Base-by-base conservation (phyloP, 2,797 vertebrate species). In the Acipenser oxyrinchus region DNA sequence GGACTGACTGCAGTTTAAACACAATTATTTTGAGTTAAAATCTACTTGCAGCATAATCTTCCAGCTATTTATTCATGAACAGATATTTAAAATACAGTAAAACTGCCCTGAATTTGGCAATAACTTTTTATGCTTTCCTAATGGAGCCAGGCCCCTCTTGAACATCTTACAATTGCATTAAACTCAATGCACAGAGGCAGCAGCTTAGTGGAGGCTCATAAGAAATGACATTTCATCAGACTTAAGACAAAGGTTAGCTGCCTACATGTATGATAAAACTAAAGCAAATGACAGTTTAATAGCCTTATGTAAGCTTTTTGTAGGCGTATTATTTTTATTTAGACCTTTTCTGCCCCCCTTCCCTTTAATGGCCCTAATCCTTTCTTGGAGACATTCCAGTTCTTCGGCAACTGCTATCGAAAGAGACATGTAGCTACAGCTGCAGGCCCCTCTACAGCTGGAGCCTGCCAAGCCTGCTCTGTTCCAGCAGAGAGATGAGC, bases 301-400 rank as follows among this genome's bases (percentile, higher is more conserved):
- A 87, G 86, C 79, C 80, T 90, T 89, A 88, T 85, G 84, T 89
- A 89, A 90, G 83, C 77, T 86, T 74, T 85, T 82, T 82, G 76
- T 74, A 87, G 88, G 83, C 86, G 83, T 76, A 84, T 85, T 85
- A 85, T 86, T 87, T 83, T 84, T 84, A 85, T 81, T 78, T 80
- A 78, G n/a, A 60, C 64, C 59, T 68, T 55, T 49, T 64, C 48
- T 51, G 67, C 53, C 66, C 71, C 55, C n/a, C 48, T 77, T 76
- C 77, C 78, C 74, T 65, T 52, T 61, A 10, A 8, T 53, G 48
- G 72, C 67, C 74, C 62, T 79, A 77, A 74, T 81, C 75, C 77
- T 70, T 65, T 66, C 73, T 78, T 78, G 75, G 67, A 83, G 80
- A 79, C 81, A 84, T 74, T 13, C 74, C 74, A 69, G 69, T 77